phyloP scores from a whole-genome alignment of 2,797 vertebrate genomes.

The Pristis pectinata region DNA sequence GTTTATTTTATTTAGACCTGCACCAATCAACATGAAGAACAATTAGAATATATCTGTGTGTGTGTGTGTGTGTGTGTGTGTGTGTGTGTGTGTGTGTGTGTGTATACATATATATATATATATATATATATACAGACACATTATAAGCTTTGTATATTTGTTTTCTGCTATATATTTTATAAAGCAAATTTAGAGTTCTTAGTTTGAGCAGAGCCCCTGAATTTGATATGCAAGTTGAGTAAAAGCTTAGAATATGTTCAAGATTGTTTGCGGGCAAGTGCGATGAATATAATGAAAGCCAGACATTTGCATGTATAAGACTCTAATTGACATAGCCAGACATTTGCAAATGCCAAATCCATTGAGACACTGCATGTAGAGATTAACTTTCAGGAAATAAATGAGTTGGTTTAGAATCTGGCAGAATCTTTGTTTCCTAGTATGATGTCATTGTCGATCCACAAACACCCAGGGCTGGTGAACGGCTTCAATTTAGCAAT shows the following conservation, averaged over 20 bases:
- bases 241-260: slow-evolving; percentile 29
- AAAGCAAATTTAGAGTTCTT: background rate
- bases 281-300: slow-evolving; percentile 33
- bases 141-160: background rate
- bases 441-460: slow-evolving; percentile 32
- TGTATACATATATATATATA: too few relatives aligned
- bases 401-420: slow-evolving; percentile 33
- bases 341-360: slow-evolving; percentile 37
- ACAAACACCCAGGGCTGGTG: background rate
- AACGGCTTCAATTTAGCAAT: background rate
- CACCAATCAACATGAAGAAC: background rate
- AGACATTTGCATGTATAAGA: slow-evolving; percentile 36
- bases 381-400: slow-evolving; percentile 38
- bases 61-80: too few relatives aligned
- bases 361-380: slow-evolving; percentile 30
- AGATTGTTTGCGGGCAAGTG: slow-evolving; percentile 18
- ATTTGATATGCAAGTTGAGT: slow-evolving; percentile 12
- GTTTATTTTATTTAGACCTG: background rate
- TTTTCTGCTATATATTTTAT: background rate
- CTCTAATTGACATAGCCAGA: slow-evolving; percentile 29
- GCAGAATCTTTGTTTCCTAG: slow-evolving; percentile 36
- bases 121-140: background rate
- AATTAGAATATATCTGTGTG: too few relatives aligned
- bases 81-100: too few relatives aligned
- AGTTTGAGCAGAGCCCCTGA: background rate